Base-by-base conservation (phyloP, 2,888 invertebrate genomes). In the Junonia oenone region DNA sequence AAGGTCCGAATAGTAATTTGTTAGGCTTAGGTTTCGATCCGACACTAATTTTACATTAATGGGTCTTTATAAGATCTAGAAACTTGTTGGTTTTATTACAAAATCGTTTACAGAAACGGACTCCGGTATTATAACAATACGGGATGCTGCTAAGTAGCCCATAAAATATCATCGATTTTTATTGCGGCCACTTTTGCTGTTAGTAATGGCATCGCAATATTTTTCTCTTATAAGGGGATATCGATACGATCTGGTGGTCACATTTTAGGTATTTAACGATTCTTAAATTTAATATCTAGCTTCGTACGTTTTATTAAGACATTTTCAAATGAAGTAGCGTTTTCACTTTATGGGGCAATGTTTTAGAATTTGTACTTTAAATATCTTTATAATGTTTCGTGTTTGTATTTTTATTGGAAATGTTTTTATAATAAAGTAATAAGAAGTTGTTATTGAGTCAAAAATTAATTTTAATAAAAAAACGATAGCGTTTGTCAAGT, bases 121-220 rank as follows among this genome's bases (percentile, higher is more conserved):
- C 68, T 66, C 56, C 58, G 66, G 64, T 66, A 65, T 67, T 74
- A 63, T 74, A 78, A 83, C 81, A 83, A 78, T 76, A 72, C 55
- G 61, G 73, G 80, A 79, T 81, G 78, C 68, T 68, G 73, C 69
- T 86, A 86, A 85, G 83, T 80, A 83, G 72, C 63, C 64, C 68
- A 74, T 86, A 83, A 87, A 85, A 77, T 82, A 81, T 80, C 67
- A 63, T 59, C 66, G 67, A 63, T 68, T 68, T 71, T 73, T 73
- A 71, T 67, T 65, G 65, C 67, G 68, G 67, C 69, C 65, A 58
- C 68, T 75, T 75, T 74, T 64, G 64, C 59, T 62, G 60, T 64
- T 66, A 53, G 58, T 48, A 66, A 64, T 56, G 59, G 17, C 5
- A 55, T 64, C 47, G 66, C 63, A 64, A 72, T 76, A 73, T 69